A percentile compares a stretch with the other conserved stretches of the same genome.
Evolutionary conservation across 2,888 invertebrate species (phyloP).

Genomic region (Sminthurinus aureus): DNA sequence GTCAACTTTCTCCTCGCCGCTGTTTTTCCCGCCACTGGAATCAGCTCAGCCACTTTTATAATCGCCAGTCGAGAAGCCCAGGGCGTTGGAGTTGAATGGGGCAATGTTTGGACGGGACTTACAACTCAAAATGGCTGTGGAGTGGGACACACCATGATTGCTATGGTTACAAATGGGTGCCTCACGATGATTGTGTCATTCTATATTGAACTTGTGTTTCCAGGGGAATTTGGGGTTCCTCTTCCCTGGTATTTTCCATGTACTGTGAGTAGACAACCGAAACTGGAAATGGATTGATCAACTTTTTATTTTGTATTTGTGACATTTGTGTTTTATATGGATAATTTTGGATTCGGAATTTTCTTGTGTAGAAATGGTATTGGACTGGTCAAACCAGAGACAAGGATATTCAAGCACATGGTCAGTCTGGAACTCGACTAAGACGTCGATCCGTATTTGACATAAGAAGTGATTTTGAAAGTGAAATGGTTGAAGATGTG

Average conservation of each 20-base stretch:
- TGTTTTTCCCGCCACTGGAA: not conserved
- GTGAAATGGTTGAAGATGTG: constrained; percentile 60
- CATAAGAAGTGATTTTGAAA: not conserved
- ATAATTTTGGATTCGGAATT: not conserved
- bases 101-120: constrained; percentile 45
- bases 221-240: constrained; percentile 87
- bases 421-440: not conserved
- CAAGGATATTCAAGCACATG: too few species aligned
- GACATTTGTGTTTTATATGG: not conserved
- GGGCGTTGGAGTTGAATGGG: constrained; percentile 48
- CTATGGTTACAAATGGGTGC: constrained; percentile 69
- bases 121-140: constrained; percentile 47
- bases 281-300: not conserved
- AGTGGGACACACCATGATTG: constrained; percentile 59
- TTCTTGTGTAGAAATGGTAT: not conserved
- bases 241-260: constrained; percentile 83
- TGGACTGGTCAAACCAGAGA: not conserved
- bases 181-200: constrained; percentile 79
- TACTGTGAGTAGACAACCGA: constrained; percentile 61
- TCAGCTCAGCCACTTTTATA: not conserved
- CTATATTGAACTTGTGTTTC: constrained; percentile 85
- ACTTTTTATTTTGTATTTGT: not conserved
- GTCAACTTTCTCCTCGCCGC: too few species aligned
- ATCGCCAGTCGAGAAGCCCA: not conserved
- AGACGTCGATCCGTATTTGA: not conserved